These are phyloP conservation scores for Phataginus tricuspis DNA, from an alignment of 2,797 vertebrate species.

Conservation along the genomic window DNA sequence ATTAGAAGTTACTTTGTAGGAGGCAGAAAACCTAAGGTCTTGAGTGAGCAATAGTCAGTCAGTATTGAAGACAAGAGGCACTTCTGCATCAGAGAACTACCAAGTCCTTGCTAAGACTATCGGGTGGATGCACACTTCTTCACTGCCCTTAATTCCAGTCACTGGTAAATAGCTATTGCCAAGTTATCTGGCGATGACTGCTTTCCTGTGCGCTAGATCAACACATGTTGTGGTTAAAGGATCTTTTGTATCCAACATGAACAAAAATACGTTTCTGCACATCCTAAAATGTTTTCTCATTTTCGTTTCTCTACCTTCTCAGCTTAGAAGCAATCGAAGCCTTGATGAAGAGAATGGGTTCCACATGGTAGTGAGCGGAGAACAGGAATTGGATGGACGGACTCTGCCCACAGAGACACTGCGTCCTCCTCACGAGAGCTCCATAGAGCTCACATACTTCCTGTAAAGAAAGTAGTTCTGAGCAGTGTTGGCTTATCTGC, in stretches of 20 bases:
- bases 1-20: constrained; percentile 48
- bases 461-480: neutral
- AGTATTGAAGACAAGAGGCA: neutral
- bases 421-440: neutral
- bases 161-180: neutral
- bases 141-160: neutral
- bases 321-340: neutral
- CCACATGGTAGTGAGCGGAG: neutral
- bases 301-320: constrained; percentile 11
- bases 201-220: neutral
- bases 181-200: neutral
- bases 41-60: neutral
- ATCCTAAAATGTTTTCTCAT: neutral
- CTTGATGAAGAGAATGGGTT: neutral
- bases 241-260: neutral
- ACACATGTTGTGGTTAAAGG: neutral
- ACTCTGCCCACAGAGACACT: neutral
- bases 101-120: neutral
- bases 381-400: neutral
- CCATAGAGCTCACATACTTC: neutral
- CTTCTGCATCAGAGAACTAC: neutral
- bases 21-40: neutral
- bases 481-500: neutral
- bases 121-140: neutral
- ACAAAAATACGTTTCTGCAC: neutral